These are phyloP conservation scores for Marisa cornuarietis DNA, from an alignment of 1,140 invertebrate species.

Conservation along the genomic window DNA sequence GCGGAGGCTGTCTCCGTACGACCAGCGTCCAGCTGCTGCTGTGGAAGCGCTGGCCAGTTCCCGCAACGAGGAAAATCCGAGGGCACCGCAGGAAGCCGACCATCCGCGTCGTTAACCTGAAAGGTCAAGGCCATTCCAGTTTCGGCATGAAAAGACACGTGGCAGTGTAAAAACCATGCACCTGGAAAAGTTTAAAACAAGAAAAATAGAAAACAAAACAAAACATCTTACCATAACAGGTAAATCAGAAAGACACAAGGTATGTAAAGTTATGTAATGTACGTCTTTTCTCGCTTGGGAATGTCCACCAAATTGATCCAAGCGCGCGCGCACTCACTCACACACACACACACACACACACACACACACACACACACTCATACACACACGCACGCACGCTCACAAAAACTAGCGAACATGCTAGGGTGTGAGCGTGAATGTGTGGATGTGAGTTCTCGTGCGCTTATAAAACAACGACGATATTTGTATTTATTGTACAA, in stretches of 20 bases:
- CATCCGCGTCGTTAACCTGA: constrained; percentile 27
- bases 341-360: constrained; percentile 10
- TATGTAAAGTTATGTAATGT: background rate
- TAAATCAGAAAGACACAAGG: background rate
- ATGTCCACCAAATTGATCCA: no score
- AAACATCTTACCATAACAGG: constrained; percentile 72
- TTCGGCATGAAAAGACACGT: constrained; percentile 55
- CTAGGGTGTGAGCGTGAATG: background rate
- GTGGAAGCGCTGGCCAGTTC: constrained; percentile 24
- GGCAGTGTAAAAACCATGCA: constrained; percentile 58
- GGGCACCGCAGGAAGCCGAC: constrained; percentile 37
- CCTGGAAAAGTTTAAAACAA: constrained; percentile 25
- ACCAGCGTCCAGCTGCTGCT: background rate
- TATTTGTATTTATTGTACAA: background rate
- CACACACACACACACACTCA: constrained; percentile 8
- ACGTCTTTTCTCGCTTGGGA: no score
- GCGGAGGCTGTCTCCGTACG: background rate
- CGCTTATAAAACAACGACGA: background rate
- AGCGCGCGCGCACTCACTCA: background rate
- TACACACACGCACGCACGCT: no score
- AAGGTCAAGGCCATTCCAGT: constrained; percentile 54
- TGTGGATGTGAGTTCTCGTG: background rate
- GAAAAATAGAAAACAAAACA: background rate
- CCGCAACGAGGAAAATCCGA: constrained; percentile 47
- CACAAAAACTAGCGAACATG: constrained; percentile 9